These are phyloP conservation scores for Syngnathus rostellatus DNA, from an alignment of 2,797 vertebrate genomes.

Conservation along the genomic window DNA sequence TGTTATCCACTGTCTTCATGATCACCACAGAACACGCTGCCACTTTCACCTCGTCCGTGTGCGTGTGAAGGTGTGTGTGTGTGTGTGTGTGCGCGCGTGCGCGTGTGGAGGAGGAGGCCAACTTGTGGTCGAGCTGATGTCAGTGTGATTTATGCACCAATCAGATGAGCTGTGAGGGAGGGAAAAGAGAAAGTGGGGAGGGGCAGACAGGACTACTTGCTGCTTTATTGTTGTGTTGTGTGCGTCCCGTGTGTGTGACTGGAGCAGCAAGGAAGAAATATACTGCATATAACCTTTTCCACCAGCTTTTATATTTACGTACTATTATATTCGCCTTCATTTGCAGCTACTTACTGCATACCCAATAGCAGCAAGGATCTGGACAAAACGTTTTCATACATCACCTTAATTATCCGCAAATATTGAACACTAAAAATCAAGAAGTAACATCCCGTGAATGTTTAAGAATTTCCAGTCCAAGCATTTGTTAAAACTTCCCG, in stretches of 20 bases:
- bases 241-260: slow-evolving; percentile 20
- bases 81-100: slow-evolving; percentile 23
- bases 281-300: not conserved
- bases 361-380: not conserved
- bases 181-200: slow-evolving; percentile 21
- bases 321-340: not conserved
- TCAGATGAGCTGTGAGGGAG: slow-evolving; percentile 56
- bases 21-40: slow-evolving; percentile 52
- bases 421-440: not conserved
- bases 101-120: slow-evolving; percentile 43
- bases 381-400: not conserved
- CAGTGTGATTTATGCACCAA: slow-evolving; percentile 71
- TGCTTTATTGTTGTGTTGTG: slow-evolving; percentile 39
- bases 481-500: not conserved
- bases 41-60: slow-evolving; percentile 35
- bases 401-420: not conserved
- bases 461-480: not conserved
- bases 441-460: not conserved
- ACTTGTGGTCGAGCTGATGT: slow-evolving; percentile 65
- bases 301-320: not conserved
- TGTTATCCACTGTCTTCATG: slow-evolving; percentile 74
- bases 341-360: not conserved
- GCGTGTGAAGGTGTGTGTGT: slow-evolving; percentile 13
- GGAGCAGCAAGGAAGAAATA: not conserved
- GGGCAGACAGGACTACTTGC: slow-evolving; percentile 19